Evolutionary conservation across 1,140 invertebrate genomes (phyloP).

Genomic region (Drosophila mayri): DNA sequence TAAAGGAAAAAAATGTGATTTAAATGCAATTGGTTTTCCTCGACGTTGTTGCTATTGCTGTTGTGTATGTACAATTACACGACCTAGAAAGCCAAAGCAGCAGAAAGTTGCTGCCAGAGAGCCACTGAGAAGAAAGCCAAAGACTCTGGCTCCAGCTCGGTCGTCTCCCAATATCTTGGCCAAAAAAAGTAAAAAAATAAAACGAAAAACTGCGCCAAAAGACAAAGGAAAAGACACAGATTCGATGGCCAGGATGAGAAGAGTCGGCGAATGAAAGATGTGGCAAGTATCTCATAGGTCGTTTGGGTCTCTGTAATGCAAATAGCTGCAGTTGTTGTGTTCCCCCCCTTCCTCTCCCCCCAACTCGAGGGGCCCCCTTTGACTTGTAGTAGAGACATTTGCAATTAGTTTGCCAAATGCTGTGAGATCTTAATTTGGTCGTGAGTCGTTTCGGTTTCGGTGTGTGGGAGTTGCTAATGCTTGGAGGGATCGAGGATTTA

Average conservation of each 20-base stretch:
- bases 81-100: constrained; percentile 81
- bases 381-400: constrained; percentile 67
- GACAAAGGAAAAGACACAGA: constrained; percentile 40
- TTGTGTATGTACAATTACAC: constrained; percentile 76
- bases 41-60: constrained; percentile 34
- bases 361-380: constrained; percentile 8
- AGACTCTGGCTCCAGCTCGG: constrained; percentile 11
- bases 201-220: constrained; percentile 28
- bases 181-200: constrained; percentile 7
- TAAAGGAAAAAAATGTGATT: constrained; percentile 71
- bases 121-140: constrained; percentile 65
- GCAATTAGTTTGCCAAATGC: constrained; percentile 79
- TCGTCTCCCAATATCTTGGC: constrained; percentile 33
- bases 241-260: constrained; percentile 46
- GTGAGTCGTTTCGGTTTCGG: constrained; percentile 48
- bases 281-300: constrained; percentile 52
- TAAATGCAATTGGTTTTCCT: constrained; percentile 80
- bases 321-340: constrained; percentile 59
- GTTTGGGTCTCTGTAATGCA: constrained; percentile 66
- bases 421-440: constrained; percentile 82
- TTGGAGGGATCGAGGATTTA: not conserved
- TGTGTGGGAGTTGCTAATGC: constrained; percentile 16
- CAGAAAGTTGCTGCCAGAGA: constrained; percentile 71
- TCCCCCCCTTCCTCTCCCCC: not conserved
- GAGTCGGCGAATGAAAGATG: constrained; percentile 36